Conservation (phyloP, 2,888 invertebrate species). For the Keiferia lycopersicella region DNA sequence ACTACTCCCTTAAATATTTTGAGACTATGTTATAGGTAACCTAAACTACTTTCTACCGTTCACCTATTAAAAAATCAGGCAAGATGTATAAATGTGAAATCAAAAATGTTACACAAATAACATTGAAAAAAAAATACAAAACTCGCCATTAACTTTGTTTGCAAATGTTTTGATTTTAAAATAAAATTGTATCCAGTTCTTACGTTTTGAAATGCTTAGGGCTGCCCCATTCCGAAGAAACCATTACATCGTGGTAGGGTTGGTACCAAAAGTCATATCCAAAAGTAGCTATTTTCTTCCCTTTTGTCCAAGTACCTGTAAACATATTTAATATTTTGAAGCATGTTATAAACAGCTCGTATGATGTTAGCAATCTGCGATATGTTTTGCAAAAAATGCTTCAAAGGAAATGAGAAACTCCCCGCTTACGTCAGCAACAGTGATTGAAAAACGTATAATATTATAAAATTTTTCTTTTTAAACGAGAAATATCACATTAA, state of each 20-base stretch:
- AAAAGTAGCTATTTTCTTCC: slow-evolving; percentile 84
- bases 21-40: no score
- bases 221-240: slow-evolving; percentile 95
- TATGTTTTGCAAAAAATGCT: background rate
- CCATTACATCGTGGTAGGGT: slow-evolving; percentile 94
- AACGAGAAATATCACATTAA: slow-evolving; percentile 6
- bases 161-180: no score
- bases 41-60: no score
- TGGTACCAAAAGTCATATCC: slow-evolving; percentile 99
- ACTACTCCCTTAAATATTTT: no score
- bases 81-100: no score
- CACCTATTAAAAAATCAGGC: no score
- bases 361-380: no score
- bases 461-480: background rate
- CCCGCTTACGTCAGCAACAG: background rate
- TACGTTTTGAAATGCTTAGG: slow-evolving; percentile 89
- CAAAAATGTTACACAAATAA: no score
- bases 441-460: background rate
- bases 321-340: background rate
- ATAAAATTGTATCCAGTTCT: slow-evolving; percentile 43
- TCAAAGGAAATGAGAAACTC: background rate
- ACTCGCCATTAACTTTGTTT: no score
- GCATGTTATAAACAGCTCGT: no score
- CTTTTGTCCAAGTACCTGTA: slow-evolving; percentile 88
- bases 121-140: no score